phyloP scores from a whole-genome alignment of 2,113 vertebrate species.

The Ictalurus furcatus region DNA sequence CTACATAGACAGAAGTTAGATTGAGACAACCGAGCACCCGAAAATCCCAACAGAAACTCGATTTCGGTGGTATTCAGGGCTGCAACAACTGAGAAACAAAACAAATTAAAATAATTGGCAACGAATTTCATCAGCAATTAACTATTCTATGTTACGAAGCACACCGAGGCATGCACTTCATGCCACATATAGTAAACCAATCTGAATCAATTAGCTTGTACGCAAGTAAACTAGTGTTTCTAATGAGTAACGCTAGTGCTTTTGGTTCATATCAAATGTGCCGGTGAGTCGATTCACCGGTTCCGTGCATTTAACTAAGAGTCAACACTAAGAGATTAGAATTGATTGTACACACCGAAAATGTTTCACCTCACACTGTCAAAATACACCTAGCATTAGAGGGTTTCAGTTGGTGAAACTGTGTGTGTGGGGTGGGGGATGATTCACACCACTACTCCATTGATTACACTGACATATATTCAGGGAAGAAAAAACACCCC shows the following conservation, averaged over 20 bases:
- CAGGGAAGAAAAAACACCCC: not conserved
- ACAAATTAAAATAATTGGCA: not conserved
- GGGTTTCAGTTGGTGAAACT: not conserved
- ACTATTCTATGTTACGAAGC: not conserved
- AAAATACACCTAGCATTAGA: not conserved
- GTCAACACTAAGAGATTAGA: not conserved
- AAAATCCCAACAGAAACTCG: not conserved
- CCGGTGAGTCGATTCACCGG: not conserved
- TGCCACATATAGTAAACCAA: not conserved
- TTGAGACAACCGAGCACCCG: not conserved
- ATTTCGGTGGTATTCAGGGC: not conserved
- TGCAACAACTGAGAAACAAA: not conserved
- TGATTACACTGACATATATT: not conserved
- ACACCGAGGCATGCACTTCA: not conserved
- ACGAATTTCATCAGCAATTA: not conserved
- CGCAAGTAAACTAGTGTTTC: not conserved
- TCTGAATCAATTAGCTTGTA: not conserved
- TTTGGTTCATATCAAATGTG: not conserved
- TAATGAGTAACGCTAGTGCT: not conserved
- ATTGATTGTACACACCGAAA: not conserved
- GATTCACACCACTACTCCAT: not conserved
- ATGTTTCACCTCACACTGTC: not conserved
- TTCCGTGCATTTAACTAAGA: not conserved
- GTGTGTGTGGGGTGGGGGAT: no score
- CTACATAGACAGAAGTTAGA: not conserved